phyloP scores from a whole-genome alignment of 2,113 vertebrate species.

The Deroptyus accipitrinus region DNA sequence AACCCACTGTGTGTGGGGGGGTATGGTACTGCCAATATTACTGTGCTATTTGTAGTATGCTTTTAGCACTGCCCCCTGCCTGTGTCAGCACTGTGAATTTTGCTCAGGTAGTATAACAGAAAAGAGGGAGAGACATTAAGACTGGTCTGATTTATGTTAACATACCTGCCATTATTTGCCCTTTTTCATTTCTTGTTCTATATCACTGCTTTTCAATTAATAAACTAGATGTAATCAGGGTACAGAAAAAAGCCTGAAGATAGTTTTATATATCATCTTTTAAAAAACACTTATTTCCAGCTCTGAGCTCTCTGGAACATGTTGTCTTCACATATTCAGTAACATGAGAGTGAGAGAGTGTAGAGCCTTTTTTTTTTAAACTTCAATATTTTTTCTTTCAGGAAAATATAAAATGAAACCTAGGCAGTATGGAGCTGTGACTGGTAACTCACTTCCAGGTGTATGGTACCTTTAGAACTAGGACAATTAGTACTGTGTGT shows the following conservation, averaged over 20 bases:
- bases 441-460: background rate
- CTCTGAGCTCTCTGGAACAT: background rate
- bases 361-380: background rate
- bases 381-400: background rate
- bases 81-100: background rate
- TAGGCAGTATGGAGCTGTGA: background rate
- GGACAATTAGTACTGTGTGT: background rate
- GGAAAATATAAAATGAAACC: background rate
- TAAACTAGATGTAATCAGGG: background rate
- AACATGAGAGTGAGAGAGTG: background rate
- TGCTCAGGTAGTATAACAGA: background rate
- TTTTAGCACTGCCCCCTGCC: background rate
- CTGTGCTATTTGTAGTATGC: background rate
- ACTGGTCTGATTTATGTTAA: background rate
- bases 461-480: background rate
- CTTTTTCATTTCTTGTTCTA: background rate
- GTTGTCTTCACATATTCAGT: background rate
- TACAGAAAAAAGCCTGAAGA: background rate
- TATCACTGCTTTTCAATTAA: background rate
- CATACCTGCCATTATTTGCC: background rate
- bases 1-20: background rate
- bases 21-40: background rate
- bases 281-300: background rate
- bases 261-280: background rate
- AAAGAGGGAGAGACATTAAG: background rate